Base-by-base conservation (phyloP, 2,888 invertebrate species). In the Tyria jacobaeae region DNA sequence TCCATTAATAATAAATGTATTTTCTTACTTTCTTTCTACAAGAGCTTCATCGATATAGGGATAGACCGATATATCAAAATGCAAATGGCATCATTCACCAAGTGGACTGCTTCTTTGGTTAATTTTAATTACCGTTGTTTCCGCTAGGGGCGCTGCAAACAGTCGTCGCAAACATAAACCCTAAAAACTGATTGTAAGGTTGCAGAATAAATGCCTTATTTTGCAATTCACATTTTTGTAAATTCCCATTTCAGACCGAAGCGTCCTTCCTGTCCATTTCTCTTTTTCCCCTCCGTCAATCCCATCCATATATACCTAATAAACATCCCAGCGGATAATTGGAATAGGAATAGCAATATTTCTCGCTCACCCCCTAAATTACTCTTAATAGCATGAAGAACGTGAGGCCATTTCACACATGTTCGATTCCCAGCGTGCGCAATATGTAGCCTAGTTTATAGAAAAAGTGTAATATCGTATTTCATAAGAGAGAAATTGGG, bases 381-480 rank as follows among this genome's bases (percentile, higher is more conserved):
- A 34, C 55, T 31, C 25, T 34, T 56, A 62, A 59, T 21, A 71
- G 55, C 61, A 56, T 59, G 62, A 60, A 61, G 50, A 69, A 52
- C 55, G 41, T 60, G 44, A 27, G 57, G 27, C 56, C 44, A 63
- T 71, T 61, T 62, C 44, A 60, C 60, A 65, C 55, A 63, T 75
- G 64, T 66, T 70, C 49, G 52, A 70, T 53, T 67, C 62, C 60
- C 64, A 63, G 55, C 12, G 25, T 15, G 24, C 34, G 72, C 54
- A 66, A 63, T 72, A 71, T 64, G 50, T 44, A 41, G 44, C 44
- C 31, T 53, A 64, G n/a, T 50, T 49, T 56, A 60, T 62, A 54
- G 35, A 62, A 71, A 70, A 71, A 75, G 54, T 63, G 49, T 58
- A 68, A 68, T 73, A 73, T 62, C 51, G 52, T 60, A 64, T 64